Percentiles rank a stretch among this genome's conserved stretches.
phyloP scores from a whole-genome alignment of 2,113 vertebrate species.

The Antidorcas marsupialis region DNA sequence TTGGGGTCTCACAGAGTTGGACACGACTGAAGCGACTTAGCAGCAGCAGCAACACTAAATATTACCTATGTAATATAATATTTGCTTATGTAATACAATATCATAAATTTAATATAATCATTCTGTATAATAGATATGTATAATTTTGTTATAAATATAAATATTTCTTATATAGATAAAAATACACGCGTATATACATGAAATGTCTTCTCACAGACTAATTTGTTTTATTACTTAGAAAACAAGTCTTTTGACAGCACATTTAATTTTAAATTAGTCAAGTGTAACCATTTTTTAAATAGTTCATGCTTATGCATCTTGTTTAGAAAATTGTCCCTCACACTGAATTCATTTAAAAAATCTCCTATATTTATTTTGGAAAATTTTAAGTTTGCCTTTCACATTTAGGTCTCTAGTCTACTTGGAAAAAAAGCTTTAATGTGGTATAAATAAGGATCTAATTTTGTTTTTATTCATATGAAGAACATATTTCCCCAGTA shows the following conservation, averaged over 20 bases:
- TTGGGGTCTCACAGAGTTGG: no score
- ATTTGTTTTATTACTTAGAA: conserved; percentile 4
- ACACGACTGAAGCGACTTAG: no score
- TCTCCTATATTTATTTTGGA: conserved; percentile 8
- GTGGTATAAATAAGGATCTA: not conserved
- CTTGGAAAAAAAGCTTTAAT: not conserved
- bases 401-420: not conserved
- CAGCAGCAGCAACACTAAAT: no score
- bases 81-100: no score
- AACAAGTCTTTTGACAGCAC: not conserved
- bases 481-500: not conserved
- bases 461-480: not conserved
- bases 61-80: no score
- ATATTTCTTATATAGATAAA: not conserved
- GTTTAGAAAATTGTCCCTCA: not conserved
- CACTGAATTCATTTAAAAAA: not conserved
- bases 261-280: conserved; percentile 10
- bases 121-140: no score
- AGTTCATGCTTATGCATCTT: not conserved
- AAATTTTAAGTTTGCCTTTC: not conserved
- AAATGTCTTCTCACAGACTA: not conserved
- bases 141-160: not conserved
- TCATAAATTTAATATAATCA: no score
- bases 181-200: not conserved
- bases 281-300: not conserved